Conservation (phyloP, 2,113 vertebrate species). For the Hystrix brachyura region DNA sequence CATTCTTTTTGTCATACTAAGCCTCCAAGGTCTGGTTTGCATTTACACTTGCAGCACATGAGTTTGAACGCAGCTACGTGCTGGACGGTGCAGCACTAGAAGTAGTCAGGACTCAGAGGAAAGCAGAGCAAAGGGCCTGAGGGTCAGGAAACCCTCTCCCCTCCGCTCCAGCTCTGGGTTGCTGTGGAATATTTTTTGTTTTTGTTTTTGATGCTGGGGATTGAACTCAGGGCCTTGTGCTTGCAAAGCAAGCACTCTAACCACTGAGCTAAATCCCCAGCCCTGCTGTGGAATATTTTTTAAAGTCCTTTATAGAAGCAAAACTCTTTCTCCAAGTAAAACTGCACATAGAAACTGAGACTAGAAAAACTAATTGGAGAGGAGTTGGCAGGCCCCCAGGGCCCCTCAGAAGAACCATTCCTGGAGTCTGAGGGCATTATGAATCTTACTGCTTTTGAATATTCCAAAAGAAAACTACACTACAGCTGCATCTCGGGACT, state of each 20-base stretch:
- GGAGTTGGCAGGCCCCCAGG: background rate
- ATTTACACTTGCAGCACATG: constrained; percentile 1
- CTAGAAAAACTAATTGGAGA: background rate
- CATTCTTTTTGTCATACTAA: constrained; percentile 33
- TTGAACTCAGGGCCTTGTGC: too few species aligned
- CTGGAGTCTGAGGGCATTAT: background rate
- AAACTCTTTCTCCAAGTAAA: constrained; percentile 32
- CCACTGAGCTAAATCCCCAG: too few species aligned
- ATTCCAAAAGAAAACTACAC: background rate
- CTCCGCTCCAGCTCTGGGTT: background rate
- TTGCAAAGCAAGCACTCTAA: too few species aligned
- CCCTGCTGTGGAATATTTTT: background rate
- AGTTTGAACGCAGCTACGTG: background rate
- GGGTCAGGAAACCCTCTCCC: background rate
- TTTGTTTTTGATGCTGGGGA: too few species aligned
- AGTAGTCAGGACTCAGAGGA: background rate
- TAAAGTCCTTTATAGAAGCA: constrained; percentile 25
- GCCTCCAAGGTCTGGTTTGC: constrained; percentile 23
- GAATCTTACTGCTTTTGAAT: constrained; percentile 11
- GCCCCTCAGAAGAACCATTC: background rate
- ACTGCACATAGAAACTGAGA: background rate
- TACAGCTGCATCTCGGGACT: background rate
- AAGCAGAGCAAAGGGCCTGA: background rate
- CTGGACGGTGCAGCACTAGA: background rate
- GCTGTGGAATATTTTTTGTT: background rate